Evolutionary conservation across 2,888 invertebrate genomes (phyloP), one percentile per base, ranked within the genome.

Genomic region (Hecatera dysodea): DNA sequence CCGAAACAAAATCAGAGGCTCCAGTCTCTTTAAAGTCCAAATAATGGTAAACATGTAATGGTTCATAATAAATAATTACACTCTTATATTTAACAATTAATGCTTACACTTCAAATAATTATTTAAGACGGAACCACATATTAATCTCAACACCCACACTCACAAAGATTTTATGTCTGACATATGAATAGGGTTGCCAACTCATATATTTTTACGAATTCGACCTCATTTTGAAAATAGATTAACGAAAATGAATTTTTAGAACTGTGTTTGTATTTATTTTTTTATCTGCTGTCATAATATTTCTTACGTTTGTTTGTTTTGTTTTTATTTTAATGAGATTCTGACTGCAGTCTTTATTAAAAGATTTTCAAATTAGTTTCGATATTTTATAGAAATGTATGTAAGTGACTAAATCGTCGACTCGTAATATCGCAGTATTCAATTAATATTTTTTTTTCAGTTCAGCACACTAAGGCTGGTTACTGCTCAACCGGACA

Each of bases 151-250:
- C 70, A 72, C 82, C 60, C 76, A 84, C 79, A 68, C 74, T n/a
- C 12, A 44, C 4, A 57, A 60, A 64, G 29, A 44, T 76, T 76
- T 81, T 61, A 78, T 69, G 48, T 65, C 57, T 80, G 36, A 50
- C 36, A 19, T 39, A 53, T 67, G 62, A 70, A 72, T 62, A 80
- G 81, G 83, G 83, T 36, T 84, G 81, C 72, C 85, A 71, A 78
- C 66, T 71, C 55, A 75, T 27, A 53, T 24, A 72, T 15, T 72
- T 83, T 82, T 82, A 78, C 74, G 52, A 50, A 69, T 75, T 57
- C 62, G 62, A 57, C 73, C 74, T 82, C 63, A 70, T 72, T 84
- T 70, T 62, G 29, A 67, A 79, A 72, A 79, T 77, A 79, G 78
- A 77, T 36, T 65, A 29, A 46, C 64, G 53, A 76, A 53, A 67